Percentiles rank a stretch among this genome's conserved stretches.
These are phyloP conservation scores for Cercopithecus mona DNA, from an alignment of 2,113 vertebrate species.

Conservation along the genomic window DNA sequence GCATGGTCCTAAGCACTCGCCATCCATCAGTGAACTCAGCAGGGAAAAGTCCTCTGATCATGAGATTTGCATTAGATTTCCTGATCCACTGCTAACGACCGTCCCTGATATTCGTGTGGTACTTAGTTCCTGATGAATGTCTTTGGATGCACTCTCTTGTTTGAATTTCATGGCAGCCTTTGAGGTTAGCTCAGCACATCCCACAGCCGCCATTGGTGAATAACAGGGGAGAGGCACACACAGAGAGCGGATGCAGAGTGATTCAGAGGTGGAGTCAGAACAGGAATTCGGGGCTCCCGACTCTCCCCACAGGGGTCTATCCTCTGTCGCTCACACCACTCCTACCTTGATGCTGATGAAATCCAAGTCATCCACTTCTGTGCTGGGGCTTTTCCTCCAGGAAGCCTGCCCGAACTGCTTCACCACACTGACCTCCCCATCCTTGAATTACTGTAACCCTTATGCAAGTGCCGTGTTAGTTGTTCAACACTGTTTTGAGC, in stretches of 20 bases:
- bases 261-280: background rate
- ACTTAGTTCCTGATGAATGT: background rate
- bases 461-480: accelerated
- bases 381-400: accelerated
- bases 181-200: too few species aligned
- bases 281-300: background rate
- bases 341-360: background rate
- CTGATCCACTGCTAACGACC: background rate
- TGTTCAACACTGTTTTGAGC: background rate
- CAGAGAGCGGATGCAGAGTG: background rate
- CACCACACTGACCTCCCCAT: background rate
- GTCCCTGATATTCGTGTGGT: accelerated
- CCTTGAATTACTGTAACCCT: too few species aligned
- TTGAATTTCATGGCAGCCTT: background rate
- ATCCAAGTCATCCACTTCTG: background rate
- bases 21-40: background rate
- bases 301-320: accelerated
- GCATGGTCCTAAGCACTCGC: background rate
- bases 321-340: background rate
- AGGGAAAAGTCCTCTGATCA: background rate
- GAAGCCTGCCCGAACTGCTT: background rate
- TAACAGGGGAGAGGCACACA: background rate
- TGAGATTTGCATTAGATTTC: background rate
- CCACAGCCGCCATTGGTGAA: too few species aligned
- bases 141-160: background rate